Evolutionary conservation across 2,888 invertebrate species (phyloP).

Genomic region (Hoplodrina ambigua): DNA sequence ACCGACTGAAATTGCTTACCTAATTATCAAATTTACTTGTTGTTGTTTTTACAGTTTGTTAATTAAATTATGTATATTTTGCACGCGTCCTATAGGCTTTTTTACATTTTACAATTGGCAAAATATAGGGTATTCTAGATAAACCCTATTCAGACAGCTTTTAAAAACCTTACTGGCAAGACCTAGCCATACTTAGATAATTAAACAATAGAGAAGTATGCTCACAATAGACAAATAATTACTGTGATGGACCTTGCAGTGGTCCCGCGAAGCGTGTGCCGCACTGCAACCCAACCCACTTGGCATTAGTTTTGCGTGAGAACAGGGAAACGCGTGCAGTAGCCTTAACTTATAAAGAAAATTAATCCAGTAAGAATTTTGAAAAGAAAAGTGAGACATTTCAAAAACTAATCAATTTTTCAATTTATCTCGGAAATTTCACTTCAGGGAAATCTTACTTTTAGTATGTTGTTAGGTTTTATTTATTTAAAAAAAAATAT

Average conservation of each 20-base stretch:
- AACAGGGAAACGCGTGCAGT: slow-evolving; percentile 45
- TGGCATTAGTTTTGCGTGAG: slow-evolving; percentile 62
- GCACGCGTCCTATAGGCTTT: not conserved
- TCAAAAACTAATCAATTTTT: too few species aligned
- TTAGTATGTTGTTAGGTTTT: not conserved
- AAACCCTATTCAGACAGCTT: not conserved
- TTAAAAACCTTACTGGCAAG: not conserved
- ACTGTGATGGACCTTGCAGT: slow-evolving; percentile 59
- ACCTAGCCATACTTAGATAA: slow-evolving; percentile 16
- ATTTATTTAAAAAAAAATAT: not conserved
- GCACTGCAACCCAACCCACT: slow-evolving; percentile 61
- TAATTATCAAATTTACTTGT: slow-evolving; percentile 42
- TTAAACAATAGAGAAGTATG: slow-evolving; percentile 18
- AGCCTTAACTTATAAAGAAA: not conserved
- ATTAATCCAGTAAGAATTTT: not conserved
- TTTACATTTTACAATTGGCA: slow-evolving; percentile 29
- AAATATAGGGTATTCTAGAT: not conserved
- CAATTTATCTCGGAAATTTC: not conserved
- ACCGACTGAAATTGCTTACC: slow-evolving; percentile 45
- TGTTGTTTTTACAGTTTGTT: slow-evolving; percentile 17
- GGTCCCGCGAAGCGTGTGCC: slow-evolving; percentile 59
- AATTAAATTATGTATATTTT: not conserved
- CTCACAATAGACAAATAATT: slow-evolving; percentile 57
- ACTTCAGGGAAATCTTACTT: not conserved
- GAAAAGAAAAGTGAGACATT: not conserved